A percentile compares a stretch with the other conserved stretches of the same genome.
These are phyloP conservation scores for Sciurus niger DNA, from an alignment of 2,113 vertebrate genomes.

Conservation along the genomic window DNA sequence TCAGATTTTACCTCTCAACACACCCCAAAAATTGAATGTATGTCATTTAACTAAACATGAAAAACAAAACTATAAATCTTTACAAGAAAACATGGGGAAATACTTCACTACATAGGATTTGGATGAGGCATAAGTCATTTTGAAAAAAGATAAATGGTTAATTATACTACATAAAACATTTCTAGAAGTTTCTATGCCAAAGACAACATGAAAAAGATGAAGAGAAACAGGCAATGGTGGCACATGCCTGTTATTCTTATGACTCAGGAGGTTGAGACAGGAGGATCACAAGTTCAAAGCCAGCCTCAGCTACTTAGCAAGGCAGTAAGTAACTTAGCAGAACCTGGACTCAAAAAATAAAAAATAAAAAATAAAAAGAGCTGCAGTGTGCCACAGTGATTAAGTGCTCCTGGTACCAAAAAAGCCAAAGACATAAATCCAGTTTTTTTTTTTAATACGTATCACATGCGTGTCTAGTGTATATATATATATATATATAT, in stretches of 20 bases:
- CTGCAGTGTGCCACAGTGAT: no score
- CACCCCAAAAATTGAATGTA: not conserved
- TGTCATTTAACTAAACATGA: not conserved
- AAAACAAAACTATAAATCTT: not conserved
- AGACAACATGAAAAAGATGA: not conserved
- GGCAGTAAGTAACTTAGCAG: no score
- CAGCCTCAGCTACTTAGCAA: no score
- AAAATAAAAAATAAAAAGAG: no score
- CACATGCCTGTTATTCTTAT: no score
- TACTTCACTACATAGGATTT: not conserved
- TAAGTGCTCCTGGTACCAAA: no score
- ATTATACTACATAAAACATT: not conserved
- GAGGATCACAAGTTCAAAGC: no score
- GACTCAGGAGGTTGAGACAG: no score
- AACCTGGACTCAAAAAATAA: no score
- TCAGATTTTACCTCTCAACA: not conserved
- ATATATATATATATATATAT: no score
- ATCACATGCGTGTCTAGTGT: no score
- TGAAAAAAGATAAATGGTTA: not conserved
- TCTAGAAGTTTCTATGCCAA: not conserved
- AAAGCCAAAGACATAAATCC: not conserved
- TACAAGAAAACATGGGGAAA: not conserved
- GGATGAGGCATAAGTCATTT: not conserved
- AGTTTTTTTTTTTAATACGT: not conserved
- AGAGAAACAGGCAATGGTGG: no score